These are phyloP conservation scores for Euproctis similis DNA, from an alignment of 2,888 invertebrate species.

Conservation along the genomic window DNA sequence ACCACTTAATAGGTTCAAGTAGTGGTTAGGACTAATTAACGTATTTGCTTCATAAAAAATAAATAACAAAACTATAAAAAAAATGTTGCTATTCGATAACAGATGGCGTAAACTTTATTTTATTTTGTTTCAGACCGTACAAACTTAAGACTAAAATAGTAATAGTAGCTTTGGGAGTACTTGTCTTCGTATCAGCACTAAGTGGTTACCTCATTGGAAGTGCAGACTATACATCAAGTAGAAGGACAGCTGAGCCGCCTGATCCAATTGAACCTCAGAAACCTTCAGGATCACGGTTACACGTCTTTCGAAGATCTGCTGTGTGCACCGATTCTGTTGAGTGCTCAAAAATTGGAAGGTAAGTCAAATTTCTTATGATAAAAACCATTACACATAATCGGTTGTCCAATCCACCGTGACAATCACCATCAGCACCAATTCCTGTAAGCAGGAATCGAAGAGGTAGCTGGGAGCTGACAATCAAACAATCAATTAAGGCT, in stretches of 20 bases:
- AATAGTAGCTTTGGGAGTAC: slow-evolving; percentile 33
- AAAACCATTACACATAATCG: too few species aligned
- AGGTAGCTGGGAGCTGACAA: too few species aligned
- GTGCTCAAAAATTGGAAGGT: slow-evolving; percentile 88
- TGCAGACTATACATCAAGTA: slow-evolving; percentile 30
- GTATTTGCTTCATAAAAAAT: neutral
- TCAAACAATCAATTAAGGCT: too few species aligned
- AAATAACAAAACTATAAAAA: neutral
- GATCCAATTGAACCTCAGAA: slow-evolving; percentile 79
- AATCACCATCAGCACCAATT: too few species aligned
- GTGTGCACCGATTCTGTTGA: slow-evolving; percentile 85
- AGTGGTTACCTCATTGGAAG: slow-evolving; percentile 48
- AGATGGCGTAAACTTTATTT: slow-evolving; percentile 26
- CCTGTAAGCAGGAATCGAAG: too few species aligned
- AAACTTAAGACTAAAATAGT: slow-evolving; percentile 45
- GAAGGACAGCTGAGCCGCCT: slow-evolving; percentile 66
- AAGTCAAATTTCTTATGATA: too few species aligned
- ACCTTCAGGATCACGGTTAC: slow-evolving; percentile 80
- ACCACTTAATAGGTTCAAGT: slow-evolving; percentile 1
- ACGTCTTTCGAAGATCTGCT: slow-evolving; percentile 80
- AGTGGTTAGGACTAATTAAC: too few species aligned
- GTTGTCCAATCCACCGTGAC: too few species aligned
- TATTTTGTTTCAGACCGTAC: slow-evolving; percentile 47
- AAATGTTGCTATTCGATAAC: slow-evolving; percentile 16
- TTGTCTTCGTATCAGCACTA: slow-evolving; percentile 50